Conservation (phyloP, 2,113 vertebrate genomes). For the Nothobranchius kuhntae region DNA sequence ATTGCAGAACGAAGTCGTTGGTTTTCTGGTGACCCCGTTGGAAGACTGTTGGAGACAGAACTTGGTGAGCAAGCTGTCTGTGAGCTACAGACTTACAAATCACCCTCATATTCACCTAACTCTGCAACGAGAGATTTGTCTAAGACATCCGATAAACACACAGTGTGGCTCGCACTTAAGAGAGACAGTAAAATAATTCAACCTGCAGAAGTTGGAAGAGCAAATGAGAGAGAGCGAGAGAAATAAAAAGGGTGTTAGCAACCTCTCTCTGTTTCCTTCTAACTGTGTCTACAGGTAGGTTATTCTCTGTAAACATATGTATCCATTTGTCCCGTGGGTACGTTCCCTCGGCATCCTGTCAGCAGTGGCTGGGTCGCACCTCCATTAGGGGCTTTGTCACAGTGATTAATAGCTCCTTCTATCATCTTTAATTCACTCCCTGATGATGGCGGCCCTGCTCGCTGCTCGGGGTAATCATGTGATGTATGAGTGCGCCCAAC, state of each 20-base stretch:
- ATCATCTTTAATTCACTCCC: constrained; percentile 99
- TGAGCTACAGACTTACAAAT: no score
- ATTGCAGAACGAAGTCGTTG: no score
- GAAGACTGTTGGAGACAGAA: no score
- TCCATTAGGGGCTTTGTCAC: constrained; percentile 99
- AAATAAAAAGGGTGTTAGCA: constrained; percentile 3
- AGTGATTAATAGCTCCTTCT: constrained; percentile 99
- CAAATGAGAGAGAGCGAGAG: not conserved
- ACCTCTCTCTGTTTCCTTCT: not conserved
- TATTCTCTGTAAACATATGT: constrained; percentile 99
- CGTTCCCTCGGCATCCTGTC: constrained; percentile 87
- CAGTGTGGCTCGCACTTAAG: not conserved
- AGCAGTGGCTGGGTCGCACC: constrained; percentile 92
- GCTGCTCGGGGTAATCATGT: constrained; percentile 97
- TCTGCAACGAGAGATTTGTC: no score
- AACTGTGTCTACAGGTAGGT: constrained; percentile 91
- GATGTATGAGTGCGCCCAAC: constrained; percentile 98
- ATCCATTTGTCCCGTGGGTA: constrained; percentile 93
- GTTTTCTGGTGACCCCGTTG: no score
- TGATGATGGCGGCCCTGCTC: constrained; percentile 98
- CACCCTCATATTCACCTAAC: no score
- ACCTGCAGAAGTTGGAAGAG: not conserved
- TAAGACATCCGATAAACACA: no score
- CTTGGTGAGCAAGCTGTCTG: no score
- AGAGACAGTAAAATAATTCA: not conserved